Conservation (phyloP, 2,888 invertebrate species). For the Tanytarsus gracilentus region DNA sequence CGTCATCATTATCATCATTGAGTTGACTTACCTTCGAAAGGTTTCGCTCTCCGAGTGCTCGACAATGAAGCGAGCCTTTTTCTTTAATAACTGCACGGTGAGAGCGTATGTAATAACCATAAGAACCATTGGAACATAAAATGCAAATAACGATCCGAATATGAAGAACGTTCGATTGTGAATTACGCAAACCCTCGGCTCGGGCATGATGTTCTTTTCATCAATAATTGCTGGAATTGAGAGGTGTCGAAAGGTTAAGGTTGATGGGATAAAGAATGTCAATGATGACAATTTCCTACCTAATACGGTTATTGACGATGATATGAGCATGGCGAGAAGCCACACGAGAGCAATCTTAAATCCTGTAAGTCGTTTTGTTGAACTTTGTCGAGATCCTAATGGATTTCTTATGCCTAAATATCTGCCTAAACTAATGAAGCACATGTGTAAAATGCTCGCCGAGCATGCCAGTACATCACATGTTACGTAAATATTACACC, state of each 20-base stretch:
- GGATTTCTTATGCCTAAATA: slow-evolving; percentile 86
- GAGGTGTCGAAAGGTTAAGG: background rate
- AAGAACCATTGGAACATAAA: slow-evolving; percentile 90
- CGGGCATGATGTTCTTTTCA: slow-evolving; percentile 70
- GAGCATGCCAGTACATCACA: slow-evolving; percentile 93
- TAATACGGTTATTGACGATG: slow-evolving; percentile 73
- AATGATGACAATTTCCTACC: slow-evolving; percentile 47
- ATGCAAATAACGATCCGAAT: slow-evolving; percentile 85
- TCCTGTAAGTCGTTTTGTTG: slow-evolving; percentile 70
- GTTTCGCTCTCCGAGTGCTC: slow-evolving; percentile 54
- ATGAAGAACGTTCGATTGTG: slow-evolving; percentile 81
- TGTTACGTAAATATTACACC: slow-evolving; percentile 93
- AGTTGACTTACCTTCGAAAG: slow-evolving; percentile 46
- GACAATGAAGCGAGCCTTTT: slow-evolving; percentile 65
- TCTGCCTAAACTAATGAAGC: slow-evolving; percentile 76
- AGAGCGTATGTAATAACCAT: slow-evolving; percentile 70
- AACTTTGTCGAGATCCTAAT: slow-evolving; percentile 72
- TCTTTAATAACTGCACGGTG: slow-evolving; percentile 76
- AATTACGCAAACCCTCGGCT: slow-evolving; percentile 65
- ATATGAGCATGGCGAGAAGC: slow-evolving; percentile 82
- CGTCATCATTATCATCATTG: no score
- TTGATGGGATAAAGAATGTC: background rate
- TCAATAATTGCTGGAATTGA: slow-evolving; percentile 52
- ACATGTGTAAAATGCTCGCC: slow-evolving; percentile 91
- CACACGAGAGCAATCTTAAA: slow-evolving; percentile 88